These are phyloP conservation scores for Junonia oenone DNA, from an alignment of 2,888 invertebrate species.

Conservation along the genomic window DNA sequence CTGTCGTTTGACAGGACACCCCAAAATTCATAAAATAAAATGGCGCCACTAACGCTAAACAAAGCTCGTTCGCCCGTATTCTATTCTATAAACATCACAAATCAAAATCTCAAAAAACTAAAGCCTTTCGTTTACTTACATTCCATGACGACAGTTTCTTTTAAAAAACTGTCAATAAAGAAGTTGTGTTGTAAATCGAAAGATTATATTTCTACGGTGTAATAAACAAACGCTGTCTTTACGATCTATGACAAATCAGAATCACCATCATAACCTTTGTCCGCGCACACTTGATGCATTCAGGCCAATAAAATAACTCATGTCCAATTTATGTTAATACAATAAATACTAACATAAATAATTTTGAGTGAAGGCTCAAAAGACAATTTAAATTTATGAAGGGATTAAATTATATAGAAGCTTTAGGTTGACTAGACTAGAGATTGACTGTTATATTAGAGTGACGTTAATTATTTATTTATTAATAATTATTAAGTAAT, in stretches of 20 bases:
- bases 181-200: slow-evolving; percentile 10
- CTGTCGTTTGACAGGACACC: no score
- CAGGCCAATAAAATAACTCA: slow-evolving; percentile 76
- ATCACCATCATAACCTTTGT: slow-evolving; percentile 72
- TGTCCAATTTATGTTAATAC: slow-evolving; percentile 79
- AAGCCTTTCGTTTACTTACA: slow-evolving; percentile 2
- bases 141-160: slow-evolving; percentile 2
- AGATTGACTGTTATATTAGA: background rate
- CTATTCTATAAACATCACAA: no score
- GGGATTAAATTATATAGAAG: slow-evolving; percentile 40
- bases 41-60: no score
- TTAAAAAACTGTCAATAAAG: background rate
- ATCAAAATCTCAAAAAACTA: no score
- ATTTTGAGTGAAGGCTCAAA: slow-evolving; percentile 56
- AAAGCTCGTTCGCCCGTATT: no score
- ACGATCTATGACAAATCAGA: slow-evolving; percentile 75
- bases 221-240: slow-evolving; percentile 62
- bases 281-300: slow-evolving; percentile 65
- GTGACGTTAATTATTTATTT: background rate
- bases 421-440: background rate
- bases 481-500: no score
- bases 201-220: slow-evolving; percentile 28
- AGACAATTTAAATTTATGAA: slow-evolving; percentile 74
- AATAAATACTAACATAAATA: slow-evolving; percentile 78
- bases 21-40: no score